Evolutionary conservation across 1,140 invertebrate species (phyloP).

Genomic region (Drosophila prosaltans): DNA sequence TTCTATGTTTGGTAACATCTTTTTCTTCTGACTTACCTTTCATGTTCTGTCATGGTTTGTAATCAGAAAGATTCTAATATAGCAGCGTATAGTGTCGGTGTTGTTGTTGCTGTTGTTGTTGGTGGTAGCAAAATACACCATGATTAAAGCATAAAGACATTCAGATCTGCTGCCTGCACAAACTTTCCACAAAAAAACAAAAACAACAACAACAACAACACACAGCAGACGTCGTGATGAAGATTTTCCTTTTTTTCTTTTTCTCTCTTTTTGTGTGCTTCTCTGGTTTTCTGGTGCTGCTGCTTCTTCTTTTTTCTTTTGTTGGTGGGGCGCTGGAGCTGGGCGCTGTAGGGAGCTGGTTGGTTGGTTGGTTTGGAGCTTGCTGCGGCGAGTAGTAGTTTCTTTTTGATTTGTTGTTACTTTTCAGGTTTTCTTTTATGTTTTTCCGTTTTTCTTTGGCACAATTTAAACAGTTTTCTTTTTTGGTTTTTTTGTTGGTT

Average conservation of each 20-base stretch:
- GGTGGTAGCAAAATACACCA: constrained; percentile 86
- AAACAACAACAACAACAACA: constrained; percentile 43
- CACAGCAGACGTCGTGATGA: constrained; percentile 29
- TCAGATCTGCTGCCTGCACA: constrained; percentile 83
- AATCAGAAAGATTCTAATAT: constrained; percentile 88
- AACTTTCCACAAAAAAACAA: constrained; percentile 67
- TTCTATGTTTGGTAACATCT: not conserved
- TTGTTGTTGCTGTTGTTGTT: constrained; percentile 66
- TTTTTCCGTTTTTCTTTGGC: constrained; percentile 10
- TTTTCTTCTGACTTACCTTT: constrained; percentile 85
- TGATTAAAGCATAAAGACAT: constrained; percentile 88
- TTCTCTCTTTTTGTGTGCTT: not conserved
- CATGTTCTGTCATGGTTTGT: constrained; percentile 90
- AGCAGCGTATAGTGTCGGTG: constrained; percentile 85
- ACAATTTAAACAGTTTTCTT: constrained; percentile 17
- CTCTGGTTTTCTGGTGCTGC: constrained; percentile 5
- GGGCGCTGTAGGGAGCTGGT: constrained; percentile 3
- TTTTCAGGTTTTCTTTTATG: not conserved
- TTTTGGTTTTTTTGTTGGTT: constrained; percentile 11
- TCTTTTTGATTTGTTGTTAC: constrained; percentile 12
- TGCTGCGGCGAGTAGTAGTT: constrained; percentile 12
- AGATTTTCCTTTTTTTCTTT: constrained; percentile 9
- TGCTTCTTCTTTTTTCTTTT: constrained; percentile 10
- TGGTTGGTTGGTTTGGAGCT: constrained; percentile 5
- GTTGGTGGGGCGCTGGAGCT: constrained; percentile 10